phyloP scores from a whole-genome alignment of 2,113 vertebrate species.

The Pleuronectes platessa region DNA sequence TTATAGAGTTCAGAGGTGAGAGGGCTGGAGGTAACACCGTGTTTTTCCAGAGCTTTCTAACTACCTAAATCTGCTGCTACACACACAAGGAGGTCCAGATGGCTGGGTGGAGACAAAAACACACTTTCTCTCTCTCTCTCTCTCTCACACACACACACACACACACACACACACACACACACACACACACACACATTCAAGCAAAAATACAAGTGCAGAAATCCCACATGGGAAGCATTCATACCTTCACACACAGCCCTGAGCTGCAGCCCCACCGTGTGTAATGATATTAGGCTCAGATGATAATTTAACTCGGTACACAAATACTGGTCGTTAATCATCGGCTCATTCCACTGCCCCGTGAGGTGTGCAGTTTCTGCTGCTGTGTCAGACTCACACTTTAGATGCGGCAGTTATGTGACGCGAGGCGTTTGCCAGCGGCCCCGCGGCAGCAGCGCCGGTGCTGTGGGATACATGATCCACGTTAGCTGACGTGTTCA shows the following conservation, averaged over 20 bases:
- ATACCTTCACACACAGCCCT: background rate
- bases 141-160: slow-evolving; percentile 33
- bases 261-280: background rate
- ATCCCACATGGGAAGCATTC: background rate
- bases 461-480: slow-evolving; percentile 15
- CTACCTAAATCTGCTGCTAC: slow-evolving; percentile 74
- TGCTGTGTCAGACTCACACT: background rate
- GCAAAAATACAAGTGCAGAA: slow-evolving; percentile 1
- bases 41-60: slow-evolving; percentile 77
- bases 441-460: background rate
- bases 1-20: slow-evolving; percentile 81
- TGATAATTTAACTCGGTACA: background rate
- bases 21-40: slow-evolving; percentile 74
- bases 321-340: background rate
- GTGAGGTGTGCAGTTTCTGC: background rate
- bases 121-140: slow-evolving; percentile 8
- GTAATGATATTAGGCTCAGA: slow-evolving; percentile 4
- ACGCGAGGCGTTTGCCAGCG: background rate
- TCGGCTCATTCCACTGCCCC: background rate
- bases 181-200: slow-evolving; percentile 18
- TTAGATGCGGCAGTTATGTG: background rate
- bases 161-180: slow-evolving; percentile 18
- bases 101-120: slow-evolving; percentile 69
- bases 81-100: slow-evolving; percentile 81
- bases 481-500: slow-evolving; percentile 45